These are phyloP conservation scores for Falco concolor DNA, from an alignment of 2,797 vertebrate species.

Conservation along the genomic window DNA sequence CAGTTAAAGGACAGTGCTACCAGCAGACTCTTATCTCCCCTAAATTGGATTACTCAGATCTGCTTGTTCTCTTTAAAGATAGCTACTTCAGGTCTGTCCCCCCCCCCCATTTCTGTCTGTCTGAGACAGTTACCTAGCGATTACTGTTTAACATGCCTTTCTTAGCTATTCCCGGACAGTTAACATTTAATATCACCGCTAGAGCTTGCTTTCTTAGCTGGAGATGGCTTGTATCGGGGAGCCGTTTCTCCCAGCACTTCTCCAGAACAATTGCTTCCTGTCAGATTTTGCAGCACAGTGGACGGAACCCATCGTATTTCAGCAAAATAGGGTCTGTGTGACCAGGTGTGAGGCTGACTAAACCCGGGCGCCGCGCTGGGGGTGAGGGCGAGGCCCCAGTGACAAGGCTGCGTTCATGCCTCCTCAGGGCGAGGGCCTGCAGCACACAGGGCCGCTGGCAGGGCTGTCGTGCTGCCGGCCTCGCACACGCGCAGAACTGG, in stretches of 20 bases:
- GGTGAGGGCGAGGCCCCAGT: too few species aligned
- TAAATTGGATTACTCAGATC: constrained; percentile 84
- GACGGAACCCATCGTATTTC: fast-evolving
- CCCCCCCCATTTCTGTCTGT: constrained; percentile 64
- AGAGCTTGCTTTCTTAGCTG: neutral
- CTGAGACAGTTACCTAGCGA: constrained; percentile 75
- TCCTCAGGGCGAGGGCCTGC: too few species aligned
- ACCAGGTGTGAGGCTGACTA: fast-evolving
- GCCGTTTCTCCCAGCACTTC: neutral
- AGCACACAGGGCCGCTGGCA: neutral
- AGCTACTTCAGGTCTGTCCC: constrained; percentile 67
- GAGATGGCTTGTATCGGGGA: neutral
- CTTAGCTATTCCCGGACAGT: constrained; percentile 39
- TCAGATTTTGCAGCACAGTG: fast-evolving
- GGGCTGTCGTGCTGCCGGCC: fast-evolving
- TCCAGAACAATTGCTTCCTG: neutral
- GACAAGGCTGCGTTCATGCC: fast-evolving
- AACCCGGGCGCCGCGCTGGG: fast-evolving
- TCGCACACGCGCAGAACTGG: neutral
- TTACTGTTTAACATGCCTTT: constrained; percentile 65
- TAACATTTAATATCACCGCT: neutral
- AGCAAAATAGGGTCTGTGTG: neutral
- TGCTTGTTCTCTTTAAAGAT: constrained; percentile 84
- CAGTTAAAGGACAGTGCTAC: constrained; percentile 81
- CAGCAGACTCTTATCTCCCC: constrained; percentile 80